Conservation (phyloP, 2,888 invertebrate genomes). For the Herminia tarsipennalis region DNA sequence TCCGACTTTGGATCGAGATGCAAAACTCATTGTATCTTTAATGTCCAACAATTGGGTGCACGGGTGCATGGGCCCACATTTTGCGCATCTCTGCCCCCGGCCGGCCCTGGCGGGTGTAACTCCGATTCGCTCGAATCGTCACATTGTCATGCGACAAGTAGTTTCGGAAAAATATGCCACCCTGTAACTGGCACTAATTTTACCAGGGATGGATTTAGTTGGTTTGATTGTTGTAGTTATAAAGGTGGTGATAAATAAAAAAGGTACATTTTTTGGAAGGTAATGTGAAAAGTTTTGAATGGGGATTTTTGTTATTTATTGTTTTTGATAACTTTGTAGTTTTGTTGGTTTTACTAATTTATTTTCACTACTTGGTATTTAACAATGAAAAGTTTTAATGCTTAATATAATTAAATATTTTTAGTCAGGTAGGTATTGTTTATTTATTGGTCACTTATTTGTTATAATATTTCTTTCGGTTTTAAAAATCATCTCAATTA, state of each 20-base stretch:
- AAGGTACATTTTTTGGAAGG: not conserved
- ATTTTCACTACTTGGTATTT: not conserved
- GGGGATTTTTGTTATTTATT: constrained; percentile 1
- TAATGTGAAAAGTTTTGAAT: constrained; percentile 19
- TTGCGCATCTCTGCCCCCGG: constrained; percentile 69
- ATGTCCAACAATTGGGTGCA: constrained; percentile 46
- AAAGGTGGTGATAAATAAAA: not conserved
- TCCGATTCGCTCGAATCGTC: constrained; percentile 58
- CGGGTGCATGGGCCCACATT: constrained; percentile 46
- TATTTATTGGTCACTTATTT: too few relatives aligned
- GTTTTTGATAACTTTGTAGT: not conserved
- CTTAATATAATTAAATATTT: too few relatives aligned
- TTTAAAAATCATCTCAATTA: too few relatives aligned
- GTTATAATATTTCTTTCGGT: too few relatives aligned
- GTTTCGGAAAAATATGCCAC: constrained; percentile 78
- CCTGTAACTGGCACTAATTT: constrained; percentile 79
- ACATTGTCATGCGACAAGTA: constrained; percentile 77
- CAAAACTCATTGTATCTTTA: constrained; percentile 40
- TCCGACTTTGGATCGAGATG: constrained; percentile 14
- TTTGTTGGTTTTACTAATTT: not conserved
- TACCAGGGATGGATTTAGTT: constrained; percentile 60
- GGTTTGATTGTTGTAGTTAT: not conserved
- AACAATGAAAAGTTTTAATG: too few relatives aligned
- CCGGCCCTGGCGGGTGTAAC: constrained; percentile 49
- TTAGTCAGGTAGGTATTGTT: too few relatives aligned